Base-by-base conservation (phyloP, 2,113 vertebrate genomes). In the Anoplopoma fimbria region DNA sequence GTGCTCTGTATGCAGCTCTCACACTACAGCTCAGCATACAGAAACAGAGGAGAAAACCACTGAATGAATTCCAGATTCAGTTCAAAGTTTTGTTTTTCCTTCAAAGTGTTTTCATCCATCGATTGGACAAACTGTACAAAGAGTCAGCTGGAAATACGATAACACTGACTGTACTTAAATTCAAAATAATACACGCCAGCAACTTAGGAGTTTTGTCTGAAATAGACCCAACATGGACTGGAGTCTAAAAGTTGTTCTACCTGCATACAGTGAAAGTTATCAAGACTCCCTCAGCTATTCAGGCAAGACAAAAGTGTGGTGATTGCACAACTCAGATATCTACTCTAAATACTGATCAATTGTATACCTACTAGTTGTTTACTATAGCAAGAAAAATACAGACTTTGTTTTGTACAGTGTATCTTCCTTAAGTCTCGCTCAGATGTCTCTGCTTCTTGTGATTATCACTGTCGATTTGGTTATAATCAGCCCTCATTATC, bases 1-100 rank as follows among this genome's bases (percentile, higher is more conserved):
- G 58, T 63, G 73, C 64, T 92, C 74, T 82, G 79, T 87, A 91
- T 92, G 77, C 86, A 51, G 82, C 85, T 17, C 83, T 83, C 42
- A 79, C 69, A 45, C 63, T 27, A 71, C 68, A 84, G 72, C 38
- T 83, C 77, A 33, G 75, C 45, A 76, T 83, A 79, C 72, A 71
- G 77, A 85, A 79, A 71, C 68, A 31, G 2, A 74, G n/a, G 23
- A 81, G 58, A 76, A 86, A 76, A 33, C 69, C 40, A 38, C 42
- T 75, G 81, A 77, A 84, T 84, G 74, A 82, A 83, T 87, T 73
- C 69, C 33, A 27, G 53, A 31, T 82, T 76, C 45, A 63, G 60
- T 88, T 83, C 27, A 82, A 89, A 81, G 67, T 83, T 88, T 80
- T 69, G 45, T 53, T 84, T 69, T 71, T 70, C 27, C 55, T 49